These are phyloP conservation scores for Musca domestica DNA, from an alignment of 1,140 invertebrate species.

Conservation along the genomic window DNA sequence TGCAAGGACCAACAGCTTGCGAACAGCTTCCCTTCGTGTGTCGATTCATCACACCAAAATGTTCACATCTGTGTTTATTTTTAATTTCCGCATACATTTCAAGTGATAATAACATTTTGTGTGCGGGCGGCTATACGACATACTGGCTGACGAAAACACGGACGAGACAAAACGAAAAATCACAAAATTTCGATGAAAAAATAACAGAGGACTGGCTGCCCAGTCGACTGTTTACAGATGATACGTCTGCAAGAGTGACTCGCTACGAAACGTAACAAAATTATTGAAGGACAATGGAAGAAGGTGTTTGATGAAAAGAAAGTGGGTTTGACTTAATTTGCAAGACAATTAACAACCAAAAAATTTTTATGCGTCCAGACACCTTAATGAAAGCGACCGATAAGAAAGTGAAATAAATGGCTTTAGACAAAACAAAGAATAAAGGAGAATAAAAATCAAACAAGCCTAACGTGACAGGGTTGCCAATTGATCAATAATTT, in stretches of 20 bases:
- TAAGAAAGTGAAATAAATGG: conserved; percentile 17
- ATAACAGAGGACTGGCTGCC: not conserved
- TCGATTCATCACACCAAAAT: conserved; percentile 1
- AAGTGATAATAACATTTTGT: conserved; percentile 3
- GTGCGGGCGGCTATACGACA: too few relatives aligned
- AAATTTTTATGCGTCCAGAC: conserved; percentile 15
- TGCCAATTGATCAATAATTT: too few relatives aligned
- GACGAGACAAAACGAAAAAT: not conserved
- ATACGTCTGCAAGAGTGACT: too few relatives aligned
- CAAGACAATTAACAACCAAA: conserved; percentile 18
- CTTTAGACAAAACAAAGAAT: not conserved
- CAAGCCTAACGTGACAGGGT: too few relatives aligned
- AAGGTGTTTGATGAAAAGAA: not conserved
- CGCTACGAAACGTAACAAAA: too few relatives aligned
- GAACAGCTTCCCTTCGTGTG: not conserved
- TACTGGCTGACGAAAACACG: too few relatives aligned
- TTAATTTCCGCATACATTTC: conserved; percentile 22
- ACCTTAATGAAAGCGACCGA: conserved; percentile 18
- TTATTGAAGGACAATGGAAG: too few relatives aligned
- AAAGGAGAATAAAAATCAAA: too few relatives aligned
- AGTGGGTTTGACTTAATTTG: conserved; percentile 13
- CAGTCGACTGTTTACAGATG: too few relatives aligned
- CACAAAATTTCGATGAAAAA: not conserved
- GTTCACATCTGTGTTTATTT: conserved; percentile 22
- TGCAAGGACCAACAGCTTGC: too few relatives aligned